Evolutionary conservation across 1,140 invertebrate species (phyloP).

Genomic region (Antheraea mylitta): DNA sequence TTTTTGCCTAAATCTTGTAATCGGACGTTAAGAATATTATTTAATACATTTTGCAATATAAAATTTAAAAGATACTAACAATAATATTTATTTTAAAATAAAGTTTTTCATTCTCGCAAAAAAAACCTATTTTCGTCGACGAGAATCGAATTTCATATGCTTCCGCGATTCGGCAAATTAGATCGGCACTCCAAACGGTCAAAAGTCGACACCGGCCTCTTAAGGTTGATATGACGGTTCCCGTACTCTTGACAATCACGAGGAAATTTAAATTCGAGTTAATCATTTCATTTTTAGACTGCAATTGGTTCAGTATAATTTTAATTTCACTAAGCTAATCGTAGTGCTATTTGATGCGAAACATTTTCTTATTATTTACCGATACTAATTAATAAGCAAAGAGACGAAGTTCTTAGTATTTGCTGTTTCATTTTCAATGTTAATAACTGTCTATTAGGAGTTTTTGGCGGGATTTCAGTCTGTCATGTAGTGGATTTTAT

Average conservation of each 20-base stretch:
- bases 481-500: no score
- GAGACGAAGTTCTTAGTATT: no score
- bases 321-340: not conserved
- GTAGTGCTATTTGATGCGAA: no score
- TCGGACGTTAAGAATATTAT: no score
- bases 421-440: no score
- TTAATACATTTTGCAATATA: no score
- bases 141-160: constrained; percentile 69
- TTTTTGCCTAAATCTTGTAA: no score
- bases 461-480: no score
- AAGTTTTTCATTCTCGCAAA: not conserved
- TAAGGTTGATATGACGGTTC: constrained; percentile 53
- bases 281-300: constrained; percentile 22
- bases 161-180: constrained; percentile 71
- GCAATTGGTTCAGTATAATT: constrained; percentile 32
- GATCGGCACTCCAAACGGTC: constrained; percentile 72
- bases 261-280: constrained; percentile 53
- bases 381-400: no score
- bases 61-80: no score
- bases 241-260: constrained; percentile 57
- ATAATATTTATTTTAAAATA: not conserved
- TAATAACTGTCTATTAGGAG: no score
- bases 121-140: constrained; percentile 34
- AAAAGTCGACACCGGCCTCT: constrained; percentile 70
- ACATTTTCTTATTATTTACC: no score